Conservation (phyloP, 2,113 vertebrate species). For the Lepidiolamprologus cunningtoni region DNA sequence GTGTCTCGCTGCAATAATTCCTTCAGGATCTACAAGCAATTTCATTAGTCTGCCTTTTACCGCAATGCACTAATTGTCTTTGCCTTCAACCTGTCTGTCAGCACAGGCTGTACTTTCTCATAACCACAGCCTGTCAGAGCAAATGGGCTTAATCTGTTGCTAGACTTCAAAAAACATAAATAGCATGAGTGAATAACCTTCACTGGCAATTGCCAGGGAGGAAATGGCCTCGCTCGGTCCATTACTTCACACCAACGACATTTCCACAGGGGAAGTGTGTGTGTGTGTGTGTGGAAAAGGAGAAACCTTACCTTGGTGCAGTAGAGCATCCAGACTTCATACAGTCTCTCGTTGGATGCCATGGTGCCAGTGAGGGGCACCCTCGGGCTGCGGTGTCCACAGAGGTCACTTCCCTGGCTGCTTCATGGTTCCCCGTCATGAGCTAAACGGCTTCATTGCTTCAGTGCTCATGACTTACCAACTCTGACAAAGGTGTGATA, state of each 20-base stretch:
- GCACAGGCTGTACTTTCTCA: neutral
- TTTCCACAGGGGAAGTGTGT: neutral
- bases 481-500: neutral
- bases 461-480: neutral
- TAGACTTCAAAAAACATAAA: neutral
- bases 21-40: neutral
- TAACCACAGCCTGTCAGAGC: neutral
- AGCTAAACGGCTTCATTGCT: neutral
- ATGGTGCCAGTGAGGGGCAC: slow-evolving; percentile 65
- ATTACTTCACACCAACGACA: neutral
- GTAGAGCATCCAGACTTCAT: slow-evolving; percentile 98
- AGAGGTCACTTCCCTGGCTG: slow-evolving; percentile 49
- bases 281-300: too few species aligned
- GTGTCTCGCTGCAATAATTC: neutral
- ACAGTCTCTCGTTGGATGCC: slow-evolving; percentile 94
- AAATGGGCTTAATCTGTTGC: neutral
- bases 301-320: slow-evolving; percentile 83
- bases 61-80: neutral
- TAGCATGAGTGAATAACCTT: neutral
- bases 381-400: slow-evolving; percentile 19
- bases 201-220: neutral
- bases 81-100: neutral
- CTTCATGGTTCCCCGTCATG: slow-evolving; percentile 37
- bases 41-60: neutral
- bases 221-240: neutral